phyloP scores from a whole-genome alignment of 2,113 vertebrate genomes.

The Carollia perspicillata region DNA sequence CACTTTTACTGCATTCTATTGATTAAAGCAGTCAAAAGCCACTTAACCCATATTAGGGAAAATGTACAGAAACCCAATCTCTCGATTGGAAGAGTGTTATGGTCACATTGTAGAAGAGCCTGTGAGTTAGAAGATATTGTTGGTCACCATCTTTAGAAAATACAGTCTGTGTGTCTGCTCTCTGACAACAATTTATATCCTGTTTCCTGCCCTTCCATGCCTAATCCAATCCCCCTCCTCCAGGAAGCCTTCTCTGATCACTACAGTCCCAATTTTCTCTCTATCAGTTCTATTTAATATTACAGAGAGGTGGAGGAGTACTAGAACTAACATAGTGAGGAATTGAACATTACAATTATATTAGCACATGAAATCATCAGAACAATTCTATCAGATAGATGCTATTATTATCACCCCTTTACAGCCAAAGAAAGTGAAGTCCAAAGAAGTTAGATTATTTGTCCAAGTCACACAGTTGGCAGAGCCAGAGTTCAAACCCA shows the following conservation, averaged over 20 bases:
- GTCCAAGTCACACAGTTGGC: not conserved
- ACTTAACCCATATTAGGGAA: not conserved
- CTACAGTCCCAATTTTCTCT: not conserved
- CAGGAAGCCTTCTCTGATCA: conserved; percentile 8
- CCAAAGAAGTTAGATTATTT: not conserved
- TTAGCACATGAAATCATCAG: not conserved
- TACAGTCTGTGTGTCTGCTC: not conserved
- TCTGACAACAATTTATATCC: not conserved
- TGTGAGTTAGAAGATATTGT: not conserved
- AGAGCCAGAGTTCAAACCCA: not conserved
- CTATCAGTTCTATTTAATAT: not conserved
- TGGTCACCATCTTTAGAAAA: not conserved
- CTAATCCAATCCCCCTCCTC: not conserved
- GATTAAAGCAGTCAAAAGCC: not conserved
- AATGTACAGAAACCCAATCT: not conserved
- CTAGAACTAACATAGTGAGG: not conserved
- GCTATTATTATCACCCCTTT: not conserved
- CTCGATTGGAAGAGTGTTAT: not conserved
- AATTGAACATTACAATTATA: not conserved
- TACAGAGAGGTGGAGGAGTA: not conserved
- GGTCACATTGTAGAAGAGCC: not conserved
- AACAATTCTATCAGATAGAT: not conserved
- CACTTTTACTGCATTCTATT: not conserved
- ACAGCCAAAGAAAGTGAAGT: not conserved
- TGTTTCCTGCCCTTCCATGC: not conserved